Base-by-base conservation (phyloP, 2,797 vertebrate genomes). In the Passerculus sandwichensis region DNA sequence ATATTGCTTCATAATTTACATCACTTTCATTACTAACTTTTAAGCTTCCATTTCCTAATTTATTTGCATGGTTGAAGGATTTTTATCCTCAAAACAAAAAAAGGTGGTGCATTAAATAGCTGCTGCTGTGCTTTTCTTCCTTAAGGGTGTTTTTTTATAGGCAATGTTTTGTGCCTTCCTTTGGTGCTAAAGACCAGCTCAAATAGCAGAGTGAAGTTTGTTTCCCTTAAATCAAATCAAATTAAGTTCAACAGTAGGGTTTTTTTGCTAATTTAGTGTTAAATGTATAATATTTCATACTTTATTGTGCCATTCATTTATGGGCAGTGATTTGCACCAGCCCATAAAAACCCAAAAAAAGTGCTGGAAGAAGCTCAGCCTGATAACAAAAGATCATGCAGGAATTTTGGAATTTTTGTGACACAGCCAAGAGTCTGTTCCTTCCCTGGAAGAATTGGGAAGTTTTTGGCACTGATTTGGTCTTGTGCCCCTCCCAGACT, bases 401-500 rank as follows among this genome's bases (percentile, higher is more conserved):
- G 61, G 57, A 82, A 76, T 92, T 89, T 50, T 42, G 91, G 86
- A 79, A 76, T 92, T 89, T 67, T 36, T 92, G 86, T 85, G 56
- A 36, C 38, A 17, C 48, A 64, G 90, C 93, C 91, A 76, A 82
- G 50, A 69, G 40, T 36, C 85, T 61, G 40, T 81, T 79, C 91
- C 79, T 36, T 84, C 89, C 79, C 73, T 77, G 0, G 70, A 94
- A 54, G 94, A 92, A 95, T 91, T 95, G 3, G 67, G 94, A 93
- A 91, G 72, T 69, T 92, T 82, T 94, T 44, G 93, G 92, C 88
- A 5, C 64, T 57, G 71, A 3, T 95, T 91, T 95, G 86, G 25
- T 88, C 71, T 71, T 83, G 56, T 83, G 94, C 92, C 94, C 89
- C 96, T 96, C 95, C 95, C 95, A 96, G 96, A 65, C 73, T 76